Conservation (phyloP, 2,888 invertebrate genomes). For the Panorpa germanica region DNA sequence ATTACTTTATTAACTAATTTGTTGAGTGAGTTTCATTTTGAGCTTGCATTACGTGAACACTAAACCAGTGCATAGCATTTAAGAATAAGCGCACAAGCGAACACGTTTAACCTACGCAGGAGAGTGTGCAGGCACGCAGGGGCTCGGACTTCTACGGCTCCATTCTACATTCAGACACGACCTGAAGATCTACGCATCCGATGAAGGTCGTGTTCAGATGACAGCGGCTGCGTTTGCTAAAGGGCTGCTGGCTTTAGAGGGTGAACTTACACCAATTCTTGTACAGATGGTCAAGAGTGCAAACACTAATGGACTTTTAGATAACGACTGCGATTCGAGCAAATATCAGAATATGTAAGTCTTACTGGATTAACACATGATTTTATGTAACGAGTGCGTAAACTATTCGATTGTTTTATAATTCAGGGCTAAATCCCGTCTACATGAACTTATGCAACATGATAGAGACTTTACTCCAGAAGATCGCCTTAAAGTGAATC, state of each 20-base stretch:
- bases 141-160: conserved; percentile 79
- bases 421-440: conserved; percentile 78
- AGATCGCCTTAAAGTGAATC: conserved; percentile 77
- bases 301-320: conserved; percentile 92
- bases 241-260: conserved; percentile 90
- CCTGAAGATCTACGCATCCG: conserved; percentile 97
- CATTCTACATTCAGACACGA: conserved; percentile 99
- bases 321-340: conserved; percentile 95
- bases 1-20: too few species aligned
- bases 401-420: too few species aligned
- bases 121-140: conserved; percentile 85
- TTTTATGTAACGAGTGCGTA: conserved; percentile 2
- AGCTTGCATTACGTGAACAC: too few species aligned
- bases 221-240: conserved; percentile 99
- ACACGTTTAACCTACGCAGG: too few species aligned
- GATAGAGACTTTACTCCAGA: conserved; percentile 71
- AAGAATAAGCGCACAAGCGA: too few species aligned
- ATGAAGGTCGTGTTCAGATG: conserved; percentile 99
- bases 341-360: conserved; percentile 86
- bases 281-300: conserved; percentile 99
- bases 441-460: conserved; percentile 83
- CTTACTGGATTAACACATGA: too few species aligned
- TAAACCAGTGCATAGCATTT: too few species aligned
- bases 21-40: too few species aligned
- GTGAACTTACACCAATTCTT: conserved; percentile 94